Evolutionary conservation across 2,797 vertebrate species (phyloP).

Genomic region (Sciaenops ocellatus): DNA sequence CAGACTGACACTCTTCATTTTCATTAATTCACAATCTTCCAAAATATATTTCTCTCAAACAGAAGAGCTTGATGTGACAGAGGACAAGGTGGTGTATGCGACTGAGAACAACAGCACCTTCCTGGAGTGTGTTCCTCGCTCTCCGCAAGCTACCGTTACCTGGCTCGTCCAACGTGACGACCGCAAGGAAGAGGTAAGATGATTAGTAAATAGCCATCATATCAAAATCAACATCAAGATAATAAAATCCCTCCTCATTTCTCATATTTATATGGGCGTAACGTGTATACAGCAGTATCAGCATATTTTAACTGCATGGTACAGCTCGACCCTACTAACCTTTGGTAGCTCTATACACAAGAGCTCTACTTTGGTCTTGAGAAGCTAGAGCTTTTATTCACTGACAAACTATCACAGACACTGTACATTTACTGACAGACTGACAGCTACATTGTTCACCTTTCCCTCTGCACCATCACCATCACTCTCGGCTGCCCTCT

Average conservation of each 20-base stretch:
- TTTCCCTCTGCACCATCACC: too few relatives aligned
- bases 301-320: too few relatives aligned
- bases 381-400: too few relatives aligned
- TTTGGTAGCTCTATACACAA: too few relatives aligned
- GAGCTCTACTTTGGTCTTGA: too few relatives aligned
- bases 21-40: not conserved
- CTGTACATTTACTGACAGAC: too few relatives aligned
- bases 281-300: too few relatives aligned
- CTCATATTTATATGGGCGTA: too few relatives aligned
- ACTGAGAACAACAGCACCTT: conserved; percentile 96
- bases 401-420: too few relatives aligned
- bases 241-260: not conserved
- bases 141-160: conserved; percentile 90
- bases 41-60: conserved; percentile 58
- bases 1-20: not conserved
- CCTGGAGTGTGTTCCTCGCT: conserved; percentile 91
- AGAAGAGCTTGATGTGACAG: conserved; percentile 83
- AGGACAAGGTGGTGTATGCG: conserved; percentile 88
- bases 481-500: too few relatives aligned
- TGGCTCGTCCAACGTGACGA: conserved; percentile 91
- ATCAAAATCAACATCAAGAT: not conserved
- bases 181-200: conserved; percentile 89
- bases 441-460: too few relatives aligned
- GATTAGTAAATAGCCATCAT: not conserved
- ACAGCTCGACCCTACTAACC: too few relatives aligned